Percentiles rank a stretch among this genome's conserved stretches.
phyloP scores from a whole-genome alignment of 2,888 invertebrate species.

The Agrochola litura region DNA sequence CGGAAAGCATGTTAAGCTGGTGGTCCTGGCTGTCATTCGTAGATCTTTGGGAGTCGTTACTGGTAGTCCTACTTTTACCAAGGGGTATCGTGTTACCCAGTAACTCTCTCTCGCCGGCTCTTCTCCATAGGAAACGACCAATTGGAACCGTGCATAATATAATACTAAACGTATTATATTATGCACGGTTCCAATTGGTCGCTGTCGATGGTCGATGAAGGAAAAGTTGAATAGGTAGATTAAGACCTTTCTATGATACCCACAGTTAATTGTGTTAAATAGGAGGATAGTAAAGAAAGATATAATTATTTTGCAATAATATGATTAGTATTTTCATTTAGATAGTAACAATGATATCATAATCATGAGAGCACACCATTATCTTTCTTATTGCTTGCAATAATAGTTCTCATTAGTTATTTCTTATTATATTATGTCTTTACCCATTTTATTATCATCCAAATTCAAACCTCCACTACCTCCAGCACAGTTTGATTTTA shows the following conservation, averaged over 20 bases:
- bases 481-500: slow-evolving; percentile 36
- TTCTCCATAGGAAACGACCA: too few relatives aligned
- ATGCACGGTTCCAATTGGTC: too few relatives aligned
- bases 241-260: background rate
- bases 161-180: too few relatives aligned
- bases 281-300: background rate
- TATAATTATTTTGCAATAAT: background rate
- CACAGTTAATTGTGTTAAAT: background rate
- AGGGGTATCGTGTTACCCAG: background rate
- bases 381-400: too few relatives aligned
- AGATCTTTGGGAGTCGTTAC: background rate
- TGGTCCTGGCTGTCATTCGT: background rate
- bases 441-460: slow-evolving; percentile 8
- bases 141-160: too few relatives aligned
- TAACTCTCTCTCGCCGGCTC: background rate
- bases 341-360: background rate
- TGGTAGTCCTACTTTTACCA: background rate
- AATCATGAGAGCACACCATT: background rate
- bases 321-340: background rate
- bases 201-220: background rate
- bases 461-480: slow-evolving; percentile 13
- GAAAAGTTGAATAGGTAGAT: background rate
- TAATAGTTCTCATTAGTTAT: background rate
- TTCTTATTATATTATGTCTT: background rate
- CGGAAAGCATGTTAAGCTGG: background rate